Percentiles rank a stretch among this genome's conserved stretches.
These are phyloP conservation scores for Cydia splendana DNA, from an alignment of 1,140 invertebrate species.

Conservation along the genomic window DNA sequence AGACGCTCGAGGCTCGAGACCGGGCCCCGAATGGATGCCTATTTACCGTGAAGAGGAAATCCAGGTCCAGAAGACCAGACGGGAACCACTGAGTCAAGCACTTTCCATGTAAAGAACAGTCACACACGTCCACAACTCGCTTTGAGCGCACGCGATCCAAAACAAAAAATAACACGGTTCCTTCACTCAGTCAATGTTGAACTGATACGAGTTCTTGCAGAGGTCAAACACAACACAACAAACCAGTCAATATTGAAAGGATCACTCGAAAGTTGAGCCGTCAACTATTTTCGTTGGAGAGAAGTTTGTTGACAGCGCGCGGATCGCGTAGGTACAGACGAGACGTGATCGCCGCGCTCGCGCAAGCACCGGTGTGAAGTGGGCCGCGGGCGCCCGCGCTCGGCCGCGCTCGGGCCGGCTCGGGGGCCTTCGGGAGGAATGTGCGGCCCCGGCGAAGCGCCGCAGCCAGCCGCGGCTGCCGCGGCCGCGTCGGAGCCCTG, in stretches of 20 bases:
- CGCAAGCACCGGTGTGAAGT: constrained; percentile 76
- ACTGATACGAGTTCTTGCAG: constrained; percentile 51
- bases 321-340: constrained; percentile 47
- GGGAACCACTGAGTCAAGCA: constrained; percentile 59
- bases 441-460: constrained; percentile 51
- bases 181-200: constrained; percentile 63
- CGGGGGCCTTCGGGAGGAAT: constrained; percentile 54
- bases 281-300: constrained; percentile 64
- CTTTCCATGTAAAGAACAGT: constrained; percentile 70
- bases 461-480: constrained; percentile 35
- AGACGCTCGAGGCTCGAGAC: constrained; percentile 51
- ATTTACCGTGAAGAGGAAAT: constrained; percentile 66
- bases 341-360: constrained; percentile 75
- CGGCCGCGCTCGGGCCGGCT: constrained; percentile 42
- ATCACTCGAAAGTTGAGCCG: constrained; percentile 60
- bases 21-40: constrained; percentile 34
- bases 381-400: constrained; percentile 57
- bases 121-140: constrained; percentile 69
- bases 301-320: constrained; percentile 75
- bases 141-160: constrained; percentile 74
- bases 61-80: constrained; percentile 54
- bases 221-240: constrained; percentile 60
- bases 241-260: constrained; percentile 63
- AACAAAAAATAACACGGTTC: constrained; percentile 76
- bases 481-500: constrained; percentile 23